Base-by-base conservation (phyloP, 2,113 vertebrate species). In the Lipophrys pholis region DNA sequence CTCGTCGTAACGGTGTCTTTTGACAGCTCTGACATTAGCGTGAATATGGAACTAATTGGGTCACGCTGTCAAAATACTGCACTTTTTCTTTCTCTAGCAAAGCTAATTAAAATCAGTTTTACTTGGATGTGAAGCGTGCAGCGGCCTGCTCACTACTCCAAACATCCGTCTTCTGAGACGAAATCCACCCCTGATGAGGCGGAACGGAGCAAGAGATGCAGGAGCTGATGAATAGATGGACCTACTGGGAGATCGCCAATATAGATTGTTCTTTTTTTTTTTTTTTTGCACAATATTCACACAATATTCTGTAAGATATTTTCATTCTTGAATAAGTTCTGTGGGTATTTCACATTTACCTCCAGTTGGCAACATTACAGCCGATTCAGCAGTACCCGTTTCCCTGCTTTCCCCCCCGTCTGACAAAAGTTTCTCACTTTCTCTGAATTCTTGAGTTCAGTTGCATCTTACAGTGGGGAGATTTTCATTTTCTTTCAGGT, bases 191-290 rank as follows among this genome's bases (percentile, higher is more conserved):
- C 56, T 70, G 82, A 91, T 89, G 91, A 82, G 73, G 73, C 84
- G 86, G 73, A 92, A 84, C 83, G 45, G 56, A 78, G 49, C 40
- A 45, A 45, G 73, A 30, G 71, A 62, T 21, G 8, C 52, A n/a
- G 82, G 78, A 86, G 67, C 71, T 89, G 87, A 92, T 84, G 80
- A 78, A 92, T 89, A 5, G 78, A 65, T 51, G n/a, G 1, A 50
- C 51, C 43, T 42, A 7, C 10, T 0, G 1, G 40, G 14, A 42
- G 41, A 30, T 30, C 21, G 21, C 21, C 21, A 30, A 30, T 4
- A 4, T 30, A 30, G 21, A 30, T 30, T 30, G 21, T 30, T 30
- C 21, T 2, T 30, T 30, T 30, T 30, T 30, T 30, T 30, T 30
- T 30, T 30, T 30, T 30, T 30, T 30, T 30, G 2, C 4, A 2